Evolutionary conservation across 2,113 vertebrate species (phyloP).

Genomic region (Muntiacus muntjak): DNA sequence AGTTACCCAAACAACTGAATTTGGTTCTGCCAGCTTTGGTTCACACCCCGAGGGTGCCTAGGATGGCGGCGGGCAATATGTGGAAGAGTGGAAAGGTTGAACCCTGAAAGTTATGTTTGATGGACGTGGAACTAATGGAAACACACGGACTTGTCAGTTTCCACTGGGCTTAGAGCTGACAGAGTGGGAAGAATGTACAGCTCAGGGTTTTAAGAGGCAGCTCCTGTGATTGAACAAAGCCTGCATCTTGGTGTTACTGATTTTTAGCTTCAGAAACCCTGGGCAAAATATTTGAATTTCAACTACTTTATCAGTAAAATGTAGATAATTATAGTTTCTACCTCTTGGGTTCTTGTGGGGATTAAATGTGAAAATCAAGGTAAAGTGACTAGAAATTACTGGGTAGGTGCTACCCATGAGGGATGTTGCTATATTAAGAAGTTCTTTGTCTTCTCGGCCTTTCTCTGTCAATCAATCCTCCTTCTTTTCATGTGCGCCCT

Average conservation of each 20-base stretch:
- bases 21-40: background rate
- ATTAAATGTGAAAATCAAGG: background rate
- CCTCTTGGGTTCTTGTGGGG: background rate
- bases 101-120: background rate
- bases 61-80: background rate
- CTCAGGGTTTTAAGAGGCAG: fast-evolving
- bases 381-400: background rate
- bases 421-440: background rate
- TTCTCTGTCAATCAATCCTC: background rate
- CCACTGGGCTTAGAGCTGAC: background rate
- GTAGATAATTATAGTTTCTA: background rate
- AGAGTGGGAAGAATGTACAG: background rate
- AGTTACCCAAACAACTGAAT: background rate
- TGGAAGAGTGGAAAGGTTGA: background rate
- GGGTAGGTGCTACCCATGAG: background rate
- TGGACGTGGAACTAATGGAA: too few relatives aligned
- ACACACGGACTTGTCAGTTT: background rate
- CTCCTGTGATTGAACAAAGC: background rate
- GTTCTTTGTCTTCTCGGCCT: background rate
- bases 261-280: background rate
- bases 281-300: background rate
- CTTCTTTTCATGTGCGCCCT: background rate
- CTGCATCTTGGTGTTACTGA: background rate
- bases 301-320: background rate
- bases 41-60: background rate